A percentile compares a stretch with the other conserved stretches of the same genome.
Conservation (phyloP, 2,113 vertebrate species). For the Hippocampus comes region DNA sequence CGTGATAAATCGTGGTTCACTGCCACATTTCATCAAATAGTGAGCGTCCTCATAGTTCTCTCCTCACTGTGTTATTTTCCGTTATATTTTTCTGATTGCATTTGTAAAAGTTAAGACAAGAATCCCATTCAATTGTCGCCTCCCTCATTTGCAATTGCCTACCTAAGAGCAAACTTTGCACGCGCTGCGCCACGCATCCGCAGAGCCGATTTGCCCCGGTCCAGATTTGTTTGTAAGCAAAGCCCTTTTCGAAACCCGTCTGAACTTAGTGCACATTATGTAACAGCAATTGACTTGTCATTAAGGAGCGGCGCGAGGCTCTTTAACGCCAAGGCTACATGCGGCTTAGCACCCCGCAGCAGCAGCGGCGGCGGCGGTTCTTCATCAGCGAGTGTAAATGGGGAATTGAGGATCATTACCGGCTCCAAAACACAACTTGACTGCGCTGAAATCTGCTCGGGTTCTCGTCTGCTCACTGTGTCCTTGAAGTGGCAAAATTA, state of each 20-base stretch:
- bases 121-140: too few species aligned
- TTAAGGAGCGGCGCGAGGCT: conserved; percentile 29
- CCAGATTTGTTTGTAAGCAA: conserved; percentile 21
- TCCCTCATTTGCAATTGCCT: neutral
- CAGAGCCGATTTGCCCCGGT: conserved; percentile 11
- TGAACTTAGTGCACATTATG: conserved; percentile 30
- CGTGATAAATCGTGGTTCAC: too few species aligned
- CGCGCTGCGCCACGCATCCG: neutral
- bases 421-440: conserved; percentile 23
- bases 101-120: too few species aligned
- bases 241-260: conserved; percentile 5
- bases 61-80: too few species aligned
- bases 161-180: neutral
- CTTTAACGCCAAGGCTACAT: conserved; percentile 28
- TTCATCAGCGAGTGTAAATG: conserved; percentile 13
- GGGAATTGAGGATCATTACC: conserved; percentile 24
- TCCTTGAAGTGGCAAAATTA: neutral
- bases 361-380: conserved; percentile 6
- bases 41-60: too few species aligned
- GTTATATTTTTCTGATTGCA: too few species aligned
- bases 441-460: conserved; percentile 8
- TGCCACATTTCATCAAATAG: too few species aligned
- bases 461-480: neutral
- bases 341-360: conserved; percentile 2
- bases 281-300: conserved; percentile 57